These are phyloP conservation scores for Trogon surrucura DNA, from an alignment of 2,113 vertebrate species.

Conservation along the genomic window DNA sequence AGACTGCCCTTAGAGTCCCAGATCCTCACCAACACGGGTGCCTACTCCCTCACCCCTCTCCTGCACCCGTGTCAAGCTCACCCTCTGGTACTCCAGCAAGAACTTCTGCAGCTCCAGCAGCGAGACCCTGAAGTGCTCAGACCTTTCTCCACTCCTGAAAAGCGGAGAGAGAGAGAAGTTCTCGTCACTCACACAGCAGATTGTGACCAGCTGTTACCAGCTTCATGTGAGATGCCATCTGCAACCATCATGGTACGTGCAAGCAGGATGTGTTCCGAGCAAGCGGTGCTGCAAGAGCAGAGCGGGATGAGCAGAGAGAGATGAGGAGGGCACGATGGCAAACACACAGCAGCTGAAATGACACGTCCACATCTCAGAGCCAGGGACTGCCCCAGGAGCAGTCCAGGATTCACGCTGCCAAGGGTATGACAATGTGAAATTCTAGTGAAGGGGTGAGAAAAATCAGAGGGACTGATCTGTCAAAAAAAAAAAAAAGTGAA, in stretches of 20 bases:
- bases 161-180: slow-evolving; percentile 11
- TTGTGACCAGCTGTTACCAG: fast-evolving
- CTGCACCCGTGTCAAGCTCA: slow-evolving; percentile 27
- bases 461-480: background rate
- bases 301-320: background rate
- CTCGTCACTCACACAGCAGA: background rate
- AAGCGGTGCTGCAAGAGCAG: background rate
- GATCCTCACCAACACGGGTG: fast-evolving
- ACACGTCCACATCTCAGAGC: background rate
- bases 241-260: fast-evolving
- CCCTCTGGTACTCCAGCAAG: slow-evolving; percentile 91
- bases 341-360: background rate
- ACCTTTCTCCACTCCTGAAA: slow-evolving; percentile 83
- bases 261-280: background rate
- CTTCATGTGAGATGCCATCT: background rate
- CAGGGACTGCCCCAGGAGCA: background rate
- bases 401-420: background rate
- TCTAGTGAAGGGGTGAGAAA: background rate
- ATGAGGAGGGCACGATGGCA: background rate
- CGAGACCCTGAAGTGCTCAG: slow-evolving; percentile 84
- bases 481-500: background rate
- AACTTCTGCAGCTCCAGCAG: slow-evolving; percentile 91
- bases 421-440: fast-evolving
- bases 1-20: fast-evolving
- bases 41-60: background rate